Percentiles rank a stretch among this genome's conserved stretches.
phyloP scores from a whole-genome alignment of 2,888 invertebrate genomes.

The Mantis religiosa region DNA sequence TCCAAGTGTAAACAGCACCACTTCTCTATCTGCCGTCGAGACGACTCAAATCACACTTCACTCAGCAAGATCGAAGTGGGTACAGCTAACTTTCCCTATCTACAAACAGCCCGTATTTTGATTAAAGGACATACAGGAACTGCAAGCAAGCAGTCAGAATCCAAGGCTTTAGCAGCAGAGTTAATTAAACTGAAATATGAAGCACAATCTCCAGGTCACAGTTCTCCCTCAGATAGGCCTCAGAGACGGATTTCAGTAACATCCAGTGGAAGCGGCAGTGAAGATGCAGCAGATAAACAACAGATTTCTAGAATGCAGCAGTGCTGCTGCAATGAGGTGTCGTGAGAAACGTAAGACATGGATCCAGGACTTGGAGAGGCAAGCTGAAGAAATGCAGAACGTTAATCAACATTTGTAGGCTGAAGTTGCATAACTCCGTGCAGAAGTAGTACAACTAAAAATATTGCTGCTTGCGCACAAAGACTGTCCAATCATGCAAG shows the following conservation, averaged over 20 bases:
- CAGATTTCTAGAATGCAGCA: slow-evolving; percentile 49
- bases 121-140: no score
- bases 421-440: slow-evolving; percentile 48
- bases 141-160: no score
- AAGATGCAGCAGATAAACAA: slow-evolving; percentile 43
- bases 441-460: slow-evolving; percentile 52
- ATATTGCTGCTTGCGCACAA: slow-evolving; percentile 52
- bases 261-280: slow-evolving; percentile 26
- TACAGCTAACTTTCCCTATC: no score
- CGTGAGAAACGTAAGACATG: slow-evolving; percentile 53
- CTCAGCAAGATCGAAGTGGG: no score
- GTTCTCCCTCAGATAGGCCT: slow-evolving; percentile 18
- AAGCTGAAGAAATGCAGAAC: slow-evolving; percentile 45
- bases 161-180: neutral
- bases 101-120: no score
- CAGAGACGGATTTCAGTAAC: slow-evolving; percentile 26
- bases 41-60: no score
- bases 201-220: neutral
- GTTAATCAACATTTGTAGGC: slow-evolving; percentile 43
- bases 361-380: slow-evolving; percentile 49
- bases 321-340: slow-evolving; percentile 47
- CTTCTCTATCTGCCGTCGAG: no score
- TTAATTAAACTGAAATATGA: neutral
- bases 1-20: no score
- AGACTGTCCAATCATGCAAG: slow-evolving; percentile 53